phyloP scores from a whole-genome alignment of 1,140 invertebrate species.

The Drosophila willistoni region DNA sequence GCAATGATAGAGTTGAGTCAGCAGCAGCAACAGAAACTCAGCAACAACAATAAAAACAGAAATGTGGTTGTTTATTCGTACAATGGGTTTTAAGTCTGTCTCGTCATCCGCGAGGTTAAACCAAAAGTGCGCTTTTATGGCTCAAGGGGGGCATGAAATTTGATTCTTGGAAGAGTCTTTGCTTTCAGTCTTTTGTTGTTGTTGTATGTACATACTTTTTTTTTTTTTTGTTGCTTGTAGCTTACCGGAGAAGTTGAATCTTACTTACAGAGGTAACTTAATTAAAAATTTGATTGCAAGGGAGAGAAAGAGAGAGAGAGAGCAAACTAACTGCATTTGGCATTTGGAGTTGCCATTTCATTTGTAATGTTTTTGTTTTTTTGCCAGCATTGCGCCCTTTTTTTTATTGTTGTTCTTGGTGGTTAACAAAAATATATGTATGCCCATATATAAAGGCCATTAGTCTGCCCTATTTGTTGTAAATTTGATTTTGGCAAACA shows the following conservation, averaged over 20 bases:
- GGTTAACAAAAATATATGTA: conserved; percentile 20
- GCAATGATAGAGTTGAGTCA: conserved; percentile 63
- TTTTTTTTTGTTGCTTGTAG: conserved; percentile 65
- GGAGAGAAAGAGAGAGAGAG: conserved; percentile 5
- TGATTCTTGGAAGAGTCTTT: conserved; percentile 70
- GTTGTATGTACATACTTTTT: too few relatives aligned
- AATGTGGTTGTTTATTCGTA: conserved; percentile 48
- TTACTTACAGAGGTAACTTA: conserved; percentile 41
- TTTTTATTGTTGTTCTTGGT: conserved; percentile 1
- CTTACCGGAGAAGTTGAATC: conserved; percentile 40
- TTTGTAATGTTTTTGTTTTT: neutral
- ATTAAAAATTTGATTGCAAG: conserved; percentile 47
- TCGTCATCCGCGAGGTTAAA: conserved; percentile 50
- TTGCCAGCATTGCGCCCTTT: neutral
- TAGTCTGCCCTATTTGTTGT: conserved; percentile 49
- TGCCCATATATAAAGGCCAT: conserved; percentile 40
- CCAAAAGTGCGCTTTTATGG: conserved; percentile 59
- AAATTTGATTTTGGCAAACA: conserved; percentile 70
- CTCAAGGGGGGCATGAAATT: conserved; percentile 63
- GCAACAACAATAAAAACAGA: conserved; percentile 35
- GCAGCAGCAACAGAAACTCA: conserved; percentile 32
- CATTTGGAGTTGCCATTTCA: conserved; percentile 40
- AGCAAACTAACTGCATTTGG: conserved; percentile 3
- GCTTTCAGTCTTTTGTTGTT: neutral
- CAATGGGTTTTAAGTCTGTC: conserved; percentile 46